Conservation (phyloP, 1,140 invertebrate species). For the Magallana gigas region DNA sequence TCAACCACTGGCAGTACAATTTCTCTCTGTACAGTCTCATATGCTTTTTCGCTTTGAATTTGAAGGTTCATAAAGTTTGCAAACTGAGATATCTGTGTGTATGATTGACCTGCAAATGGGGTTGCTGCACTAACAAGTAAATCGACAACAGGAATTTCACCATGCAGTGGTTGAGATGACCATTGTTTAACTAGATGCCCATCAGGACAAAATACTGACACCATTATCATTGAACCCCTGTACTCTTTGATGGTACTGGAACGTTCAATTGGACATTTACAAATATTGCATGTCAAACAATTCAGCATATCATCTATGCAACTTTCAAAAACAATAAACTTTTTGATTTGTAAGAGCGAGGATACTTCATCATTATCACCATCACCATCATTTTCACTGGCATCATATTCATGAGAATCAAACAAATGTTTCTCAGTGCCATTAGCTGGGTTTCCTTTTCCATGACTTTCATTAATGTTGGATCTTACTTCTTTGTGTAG, state of each 20-base stretch:
- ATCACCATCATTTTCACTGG: neutral
- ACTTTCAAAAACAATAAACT: slow-evolving; percentile 39
- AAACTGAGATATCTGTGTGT: slow-evolving; percentile 41
- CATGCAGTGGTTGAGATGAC: slow-evolving; percentile 41
- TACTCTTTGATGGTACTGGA: slow-evolving; percentile 37
- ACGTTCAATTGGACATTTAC: slow-evolving; percentile 21
- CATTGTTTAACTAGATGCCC: slow-evolving; percentile 39
- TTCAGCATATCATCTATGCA: neutral
- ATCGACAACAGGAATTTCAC: slow-evolving; percentile 44
- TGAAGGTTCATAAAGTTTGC: slow-evolving; percentile 2
- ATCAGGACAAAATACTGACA: slow-evolving; percentile 35
- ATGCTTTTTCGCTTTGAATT: slow-evolving; percentile 29
- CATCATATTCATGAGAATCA: neutral
- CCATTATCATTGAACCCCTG: slow-evolving; percentile 7
- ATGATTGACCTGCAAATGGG: slow-evolving; percentile 39
- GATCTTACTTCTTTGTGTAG: neutral
- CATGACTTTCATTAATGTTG: neutral
- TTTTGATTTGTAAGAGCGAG: slow-evolving; percentile 1
- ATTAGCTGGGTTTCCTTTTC: neutral
- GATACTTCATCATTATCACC: neutral
- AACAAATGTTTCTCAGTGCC: neutral
- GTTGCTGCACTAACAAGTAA: slow-evolving; percentile 37
- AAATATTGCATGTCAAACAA: neutral
- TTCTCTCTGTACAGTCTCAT: slow-evolving; percentile 24
- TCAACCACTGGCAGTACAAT: slow-evolving; percentile 40